Percentiles rank a stretch among this genome's conserved stretches.
Conservation (phyloP, 1,140 invertebrate species). For the Orchestia grillus region DNA sequence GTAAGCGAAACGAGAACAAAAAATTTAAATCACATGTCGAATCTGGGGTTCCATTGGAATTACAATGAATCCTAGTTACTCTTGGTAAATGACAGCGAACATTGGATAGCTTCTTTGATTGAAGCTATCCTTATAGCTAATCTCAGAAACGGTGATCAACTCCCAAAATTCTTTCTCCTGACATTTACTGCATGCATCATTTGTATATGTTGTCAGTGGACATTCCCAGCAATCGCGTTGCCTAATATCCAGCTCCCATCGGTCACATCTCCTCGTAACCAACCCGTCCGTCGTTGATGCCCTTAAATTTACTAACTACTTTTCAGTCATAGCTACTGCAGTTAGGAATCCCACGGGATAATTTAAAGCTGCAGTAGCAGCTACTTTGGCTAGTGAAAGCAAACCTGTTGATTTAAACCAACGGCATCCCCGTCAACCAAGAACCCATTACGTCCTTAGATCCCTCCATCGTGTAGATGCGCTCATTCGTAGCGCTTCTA, state of each 20-base stretch:
- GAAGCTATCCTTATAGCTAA: neutral
- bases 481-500: neutral
- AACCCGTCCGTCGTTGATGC: neutral
- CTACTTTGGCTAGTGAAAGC: neutral
- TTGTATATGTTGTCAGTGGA: neutral
- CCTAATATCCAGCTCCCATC: neutral
- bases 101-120: neutral
- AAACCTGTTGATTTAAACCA: neutral
- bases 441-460: slow-evolving; percentile 31
- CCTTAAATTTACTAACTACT: neutral
- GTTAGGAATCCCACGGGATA: neutral
- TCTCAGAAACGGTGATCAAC: neutral
- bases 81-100: neutral
- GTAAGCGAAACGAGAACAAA: neutral
- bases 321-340: neutral
- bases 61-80: neutral
- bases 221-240: neutral
- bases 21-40: neutral
- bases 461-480: slow-evolving; percentile 33
- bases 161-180: neutral
- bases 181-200: neutral
- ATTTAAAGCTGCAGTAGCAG: neutral
- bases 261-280: neutral
- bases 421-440: neutral
- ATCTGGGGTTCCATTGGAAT: neutral